Evolutionary conservation across 2,113 vertebrate species (phyloP).

Genomic region (Callocephalon fimbriatum): DNA sequence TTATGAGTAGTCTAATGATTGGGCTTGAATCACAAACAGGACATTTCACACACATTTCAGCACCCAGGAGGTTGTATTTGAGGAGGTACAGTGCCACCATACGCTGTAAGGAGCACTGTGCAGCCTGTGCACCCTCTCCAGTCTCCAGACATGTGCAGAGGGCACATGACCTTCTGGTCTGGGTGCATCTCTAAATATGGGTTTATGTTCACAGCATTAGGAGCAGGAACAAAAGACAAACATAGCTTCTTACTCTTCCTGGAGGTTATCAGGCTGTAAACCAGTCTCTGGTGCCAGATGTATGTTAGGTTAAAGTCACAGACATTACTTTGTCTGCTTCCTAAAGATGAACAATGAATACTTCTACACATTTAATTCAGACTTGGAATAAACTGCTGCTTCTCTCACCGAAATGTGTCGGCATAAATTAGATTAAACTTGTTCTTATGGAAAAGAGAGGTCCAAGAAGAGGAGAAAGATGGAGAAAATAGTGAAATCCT

Average conservation of each 20-base stretch:
- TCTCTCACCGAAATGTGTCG: neutral
- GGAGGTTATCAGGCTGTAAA: neutral
- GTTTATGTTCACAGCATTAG: neutral
- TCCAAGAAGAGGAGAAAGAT: neutral
- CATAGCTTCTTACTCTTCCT: neutral
- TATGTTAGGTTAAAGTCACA: neutral
- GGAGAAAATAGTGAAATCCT: neutral
- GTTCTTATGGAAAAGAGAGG: neutral
- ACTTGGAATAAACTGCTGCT: neutral
- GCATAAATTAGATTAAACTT: neutral
- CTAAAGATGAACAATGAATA: neutral
- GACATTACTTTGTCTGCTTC: neutral
- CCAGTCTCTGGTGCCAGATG: neutral
- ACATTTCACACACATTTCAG: neutral
- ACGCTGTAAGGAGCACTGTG: neutral
- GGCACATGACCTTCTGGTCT: neutral
- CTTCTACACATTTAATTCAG: neutral
- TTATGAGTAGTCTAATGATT: neutral
- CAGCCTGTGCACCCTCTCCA: fast-evolving
- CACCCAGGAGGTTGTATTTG: too few species aligned
- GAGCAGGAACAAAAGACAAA: neutral
- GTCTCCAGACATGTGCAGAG: fast-evolving
- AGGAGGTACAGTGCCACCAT: neutral
- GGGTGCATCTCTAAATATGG: neutral
- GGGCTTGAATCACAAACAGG: neutral